Base-by-base conservation (phyloP, 2,888 invertebrate genomes). In the Unio pictorum region DNA sequence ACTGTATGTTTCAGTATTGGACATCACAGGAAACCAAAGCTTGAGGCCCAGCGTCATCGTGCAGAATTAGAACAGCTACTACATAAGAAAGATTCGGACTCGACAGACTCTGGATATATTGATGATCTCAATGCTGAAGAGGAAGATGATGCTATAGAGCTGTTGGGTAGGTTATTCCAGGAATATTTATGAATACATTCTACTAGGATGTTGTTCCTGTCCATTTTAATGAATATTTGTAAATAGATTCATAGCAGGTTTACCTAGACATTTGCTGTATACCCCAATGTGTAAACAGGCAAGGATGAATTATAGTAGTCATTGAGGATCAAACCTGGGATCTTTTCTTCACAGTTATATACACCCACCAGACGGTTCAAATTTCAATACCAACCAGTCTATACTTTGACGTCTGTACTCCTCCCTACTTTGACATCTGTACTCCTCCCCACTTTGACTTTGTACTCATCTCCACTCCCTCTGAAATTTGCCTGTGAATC, bases 111-210 rank as follows among this genome's bases (percentile, higher is more conserved):
- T 5, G 83, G 82, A 4, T 79, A 76, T 57, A 70, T 68, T 57
- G 80, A 72, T 6, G 71, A 67, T 11, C 58, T 63, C 11, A 73
- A 69, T 5, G 64, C 67, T 15, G 80, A 77, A 45, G 67, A 78
- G 6, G 74, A 82, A 20, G 83, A 83, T 69, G 85, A 85, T 54
- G 86, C 85, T 11, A 78, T 86, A 34, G 86, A 86, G 69, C 64
- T 86, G 28, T 64, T 86, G 30, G 86, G 86, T 85, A 67, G 70
- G 74, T 64, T 59, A 23, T 26, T 8, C 17, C 11, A 23, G 8
- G 23, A 59, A 26, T 26, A 59, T 59, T 23, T 28, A 58, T n/a
- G 11, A 58, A 23, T 23, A 58, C n/a, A 23, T 23, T 23, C 57
- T 28, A 85, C 85, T 11, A 28, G 28, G 28, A 28, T 28, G 28